Evolutionary conservation across 1,140 invertebrate species (phyloP).

Genomic region (Drosophila navojoa): DNA sequence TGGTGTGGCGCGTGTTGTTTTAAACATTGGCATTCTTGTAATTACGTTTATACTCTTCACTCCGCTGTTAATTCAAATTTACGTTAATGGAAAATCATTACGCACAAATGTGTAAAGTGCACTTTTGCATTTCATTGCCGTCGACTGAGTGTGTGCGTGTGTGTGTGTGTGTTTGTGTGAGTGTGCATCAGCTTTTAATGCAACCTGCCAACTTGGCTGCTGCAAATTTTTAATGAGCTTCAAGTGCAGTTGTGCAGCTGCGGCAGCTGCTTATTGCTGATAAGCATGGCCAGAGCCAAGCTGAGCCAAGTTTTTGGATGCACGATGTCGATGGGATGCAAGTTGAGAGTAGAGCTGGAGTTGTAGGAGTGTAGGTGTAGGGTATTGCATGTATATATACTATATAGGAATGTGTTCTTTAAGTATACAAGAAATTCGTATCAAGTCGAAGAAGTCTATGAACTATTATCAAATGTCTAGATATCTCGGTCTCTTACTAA

Average conservation of each 20-base stretch:
- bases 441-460: too few species aligned
- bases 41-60: slow-evolving; percentile 62
- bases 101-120: slow-evolving; percentile 80
- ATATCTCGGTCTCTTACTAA: too few species aligned
- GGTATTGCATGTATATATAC: too few species aligned
- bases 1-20: slow-evolving; percentile 47
- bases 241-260: slow-evolving; percentile 39
- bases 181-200: slow-evolving; percentile 60
- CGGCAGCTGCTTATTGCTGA: slow-evolving; percentile 44
- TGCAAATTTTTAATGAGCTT: slow-evolving; percentile 63
- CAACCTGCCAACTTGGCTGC: slow-evolving; percentile 50
- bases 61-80: slow-evolving; percentile 80
- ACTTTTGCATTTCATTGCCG: slow-evolving; percentile 58
- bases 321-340: not conserved
- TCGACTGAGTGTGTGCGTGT: not conserved
- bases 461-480: too few species aligned
- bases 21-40: slow-evolving; percentile 60
- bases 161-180: not conserved
- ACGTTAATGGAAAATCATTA: slow-evolving; percentile 83
- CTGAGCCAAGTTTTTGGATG: slow-evolving; percentile 4
- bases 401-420: too few species aligned
- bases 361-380: too few species aligned
- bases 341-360: too few species aligned
- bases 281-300: slow-evolving; percentile 34
- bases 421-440: too few species aligned